phyloP scores from a whole-genome alignment of 2,888 invertebrate genomes.

The Diarsia dahlii region DNA sequence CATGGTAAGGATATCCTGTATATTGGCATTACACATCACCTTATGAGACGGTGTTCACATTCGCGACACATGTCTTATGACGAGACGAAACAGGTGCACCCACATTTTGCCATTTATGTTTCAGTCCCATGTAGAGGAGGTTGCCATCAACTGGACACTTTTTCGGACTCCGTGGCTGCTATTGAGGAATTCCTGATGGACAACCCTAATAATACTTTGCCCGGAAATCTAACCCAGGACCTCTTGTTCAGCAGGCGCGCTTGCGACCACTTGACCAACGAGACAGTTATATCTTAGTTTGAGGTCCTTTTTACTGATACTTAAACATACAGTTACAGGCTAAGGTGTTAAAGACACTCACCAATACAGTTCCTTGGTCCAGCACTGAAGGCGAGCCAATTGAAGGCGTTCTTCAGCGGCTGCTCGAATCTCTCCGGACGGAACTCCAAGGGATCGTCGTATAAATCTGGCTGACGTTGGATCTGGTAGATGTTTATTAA shows the following conservation, averaged over 20 bases:
- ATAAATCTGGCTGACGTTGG: slow-evolving; percentile 88
- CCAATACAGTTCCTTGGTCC: slow-evolving; percentile 90
- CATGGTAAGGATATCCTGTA: not conserved
- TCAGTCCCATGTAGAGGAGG: too few species aligned
- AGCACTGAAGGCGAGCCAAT: slow-evolving; percentile 92
- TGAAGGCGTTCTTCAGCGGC: slow-evolving; percentile 78
- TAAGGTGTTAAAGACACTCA: slow-evolving; percentile 25
- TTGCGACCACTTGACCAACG: too few species aligned
- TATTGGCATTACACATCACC: not conserved
- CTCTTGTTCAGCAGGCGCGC: too few species aligned
- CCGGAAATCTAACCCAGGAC: too few species aligned
- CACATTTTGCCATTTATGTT: too few species aligned
- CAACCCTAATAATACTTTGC: too few species aligned
- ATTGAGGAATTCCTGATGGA: too few species aligned
- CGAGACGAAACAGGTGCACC: not conserved
- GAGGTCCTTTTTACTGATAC: not conserved
- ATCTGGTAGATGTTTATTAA: slow-evolving; percentile 82
- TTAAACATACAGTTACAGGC: not conserved
- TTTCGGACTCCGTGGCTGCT: too few species aligned
- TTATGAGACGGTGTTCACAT: not conserved
- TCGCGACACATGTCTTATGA: not conserved
- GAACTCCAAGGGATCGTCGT: slow-evolving; percentile 88
- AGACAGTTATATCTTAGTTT: too few species aligned
- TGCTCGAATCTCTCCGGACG: slow-evolving; percentile 89
- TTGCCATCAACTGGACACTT: too few species aligned